Evolutionary conservation across 2,113 vertebrate genomes (phyloP).

Genomic region (Turdus rufiventris): DNA sequence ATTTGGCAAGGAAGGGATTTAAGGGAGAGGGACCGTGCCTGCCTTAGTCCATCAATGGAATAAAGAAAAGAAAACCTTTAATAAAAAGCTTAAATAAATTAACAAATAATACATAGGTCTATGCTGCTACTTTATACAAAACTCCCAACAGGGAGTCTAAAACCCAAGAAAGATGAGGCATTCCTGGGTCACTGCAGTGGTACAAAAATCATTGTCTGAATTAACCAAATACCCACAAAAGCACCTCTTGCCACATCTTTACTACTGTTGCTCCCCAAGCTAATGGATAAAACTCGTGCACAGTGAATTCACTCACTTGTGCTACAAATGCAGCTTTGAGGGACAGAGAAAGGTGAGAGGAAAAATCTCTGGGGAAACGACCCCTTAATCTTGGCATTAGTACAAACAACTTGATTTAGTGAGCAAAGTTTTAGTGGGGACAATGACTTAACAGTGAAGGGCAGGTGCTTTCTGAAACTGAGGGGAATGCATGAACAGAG

Average conservation of each 20-base stretch:
- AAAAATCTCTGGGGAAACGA: neutral
- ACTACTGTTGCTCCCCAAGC: neutral
- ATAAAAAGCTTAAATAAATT: neutral
- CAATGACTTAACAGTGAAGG: neutral
- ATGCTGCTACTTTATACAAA: neutral
- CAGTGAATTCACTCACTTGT: neutral
- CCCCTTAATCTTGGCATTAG: neutral
- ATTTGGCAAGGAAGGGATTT: neutral
- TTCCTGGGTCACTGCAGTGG: neutral
- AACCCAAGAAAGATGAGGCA: neutral
- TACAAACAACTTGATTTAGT: neutral
- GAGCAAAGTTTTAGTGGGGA: neutral
- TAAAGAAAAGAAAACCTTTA: neutral
- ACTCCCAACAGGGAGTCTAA: neutral
- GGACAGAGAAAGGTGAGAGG: neutral
- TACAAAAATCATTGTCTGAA: neutral
- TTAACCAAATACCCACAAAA: neutral
- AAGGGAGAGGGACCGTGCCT: neutral
- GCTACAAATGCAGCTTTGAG: neutral
- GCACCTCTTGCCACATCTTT: neutral
- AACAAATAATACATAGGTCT: neutral
- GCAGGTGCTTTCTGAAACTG: neutral
- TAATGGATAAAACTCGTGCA: neutral
- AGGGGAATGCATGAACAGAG: neutral
- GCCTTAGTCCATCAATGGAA: neutral